Percentiles rank a stretch among this genome's conserved stretches.
These are phyloP conservation scores for Halcyon leucocephala DNA, from an alignment of 2,797 vertebrate genomes.

Conservation along the genomic window DNA sequence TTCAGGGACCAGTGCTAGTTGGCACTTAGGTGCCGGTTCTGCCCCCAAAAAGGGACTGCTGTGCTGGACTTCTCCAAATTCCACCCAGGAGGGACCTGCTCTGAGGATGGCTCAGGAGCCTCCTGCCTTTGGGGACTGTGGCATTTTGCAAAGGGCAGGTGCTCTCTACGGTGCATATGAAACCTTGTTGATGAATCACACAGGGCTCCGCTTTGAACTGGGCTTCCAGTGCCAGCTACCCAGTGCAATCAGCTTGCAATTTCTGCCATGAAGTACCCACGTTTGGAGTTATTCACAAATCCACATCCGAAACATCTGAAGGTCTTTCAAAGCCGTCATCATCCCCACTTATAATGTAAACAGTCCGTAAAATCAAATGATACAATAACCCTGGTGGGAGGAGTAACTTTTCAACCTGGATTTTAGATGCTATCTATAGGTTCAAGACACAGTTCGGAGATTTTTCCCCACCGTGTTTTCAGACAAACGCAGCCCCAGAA, in stretches of 20 bases:
- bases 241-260: not conserved
- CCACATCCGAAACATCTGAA: not conserved
- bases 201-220: not conserved
- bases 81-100: not conserved
- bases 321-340: not conserved
- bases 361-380: not conserved
- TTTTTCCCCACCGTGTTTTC: not conserved
- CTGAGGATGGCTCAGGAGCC: not conserved
- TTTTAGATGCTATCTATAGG: not conserved
- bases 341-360: not conserved
- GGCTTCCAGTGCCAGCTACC: not conserved
- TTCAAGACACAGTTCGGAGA: not conserved
- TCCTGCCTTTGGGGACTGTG: not conserved
- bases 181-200: not conserved
- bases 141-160: not conserved
- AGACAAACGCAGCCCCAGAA: not conserved
- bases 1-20: accelerated
- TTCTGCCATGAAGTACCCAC: not conserved
- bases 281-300: not conserved
- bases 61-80: not conserved
- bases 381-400: not conserved
- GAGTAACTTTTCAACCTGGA: constrained; percentile 17
- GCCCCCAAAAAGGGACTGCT: not conserved
- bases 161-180: not conserved
- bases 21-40: not conserved